Percentiles rank a stretch among this genome's conserved stretches.
Conservation (phyloP, 2,797 vertebrate species). For the Meda fulgida region DNA sequence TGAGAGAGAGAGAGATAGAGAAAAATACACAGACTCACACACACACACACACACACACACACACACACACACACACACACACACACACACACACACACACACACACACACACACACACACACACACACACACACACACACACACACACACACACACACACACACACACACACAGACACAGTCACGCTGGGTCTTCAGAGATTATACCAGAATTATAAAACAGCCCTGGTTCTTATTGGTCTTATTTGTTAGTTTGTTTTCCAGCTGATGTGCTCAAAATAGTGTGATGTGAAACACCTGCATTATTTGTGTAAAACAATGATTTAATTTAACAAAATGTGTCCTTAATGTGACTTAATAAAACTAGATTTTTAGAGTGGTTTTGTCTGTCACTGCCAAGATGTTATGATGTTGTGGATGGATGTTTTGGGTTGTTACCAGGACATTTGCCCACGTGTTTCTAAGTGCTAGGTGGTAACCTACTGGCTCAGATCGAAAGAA, state of each 20-base stretch:
- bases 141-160: too few relatives aligned
- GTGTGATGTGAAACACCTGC: not conserved
- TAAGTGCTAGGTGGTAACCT: not conserved
- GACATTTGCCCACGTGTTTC: not conserved
- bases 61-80: accelerated
- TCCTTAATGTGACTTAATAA: not conserved
- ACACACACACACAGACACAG: accelerated
- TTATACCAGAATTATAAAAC: not conserved
- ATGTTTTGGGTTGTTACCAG: not conserved
- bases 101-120: accelerated
- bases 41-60: accelerated
- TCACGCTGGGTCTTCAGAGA: not conserved
- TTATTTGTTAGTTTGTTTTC: not conserved
- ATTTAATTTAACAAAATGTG: not conserved
- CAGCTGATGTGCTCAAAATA: not conserved
- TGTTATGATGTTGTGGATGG: not conserved
- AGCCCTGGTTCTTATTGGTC: not conserved
- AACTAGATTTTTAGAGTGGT: not conserved
- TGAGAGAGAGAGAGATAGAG: not conserved
- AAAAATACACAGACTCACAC: too few relatives aligned
- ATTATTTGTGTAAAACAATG: not conserved
- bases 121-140: accelerated
- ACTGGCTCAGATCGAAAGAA: not conserved
- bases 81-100: accelerated
- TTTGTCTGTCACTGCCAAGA: not conserved